Conservation (phyloP, 2,888 invertebrate species). For the Orthonevra nobilis region DNA sequence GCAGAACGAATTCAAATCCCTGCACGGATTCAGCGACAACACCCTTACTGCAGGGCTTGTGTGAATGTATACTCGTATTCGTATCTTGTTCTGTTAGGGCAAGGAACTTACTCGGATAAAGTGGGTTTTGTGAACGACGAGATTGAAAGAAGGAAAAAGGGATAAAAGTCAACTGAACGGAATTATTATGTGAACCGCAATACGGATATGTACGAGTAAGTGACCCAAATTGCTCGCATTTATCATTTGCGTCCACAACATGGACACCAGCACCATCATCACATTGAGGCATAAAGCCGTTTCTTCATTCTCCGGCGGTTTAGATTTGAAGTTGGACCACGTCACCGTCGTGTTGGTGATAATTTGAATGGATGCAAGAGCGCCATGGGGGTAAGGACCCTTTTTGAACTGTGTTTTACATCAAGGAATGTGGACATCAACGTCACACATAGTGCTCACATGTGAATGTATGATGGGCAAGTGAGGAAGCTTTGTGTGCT, state of each 20-base stretch:
- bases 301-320: constrained; percentile 25
- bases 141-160: constrained; percentile 43
- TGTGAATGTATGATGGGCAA: constrained; percentile 36
- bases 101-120: constrained; percentile 35
- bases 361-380: constrained; percentile 48
- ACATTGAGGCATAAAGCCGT: constrained; percentile 21
- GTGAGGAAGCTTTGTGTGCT: constrained; percentile 26
- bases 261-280: constrained; percentile 38
- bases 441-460: constrained; percentile 25
- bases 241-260: constrained; percentile 65
- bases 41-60: neutral
- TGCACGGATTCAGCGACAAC: constrained; percentile 38
- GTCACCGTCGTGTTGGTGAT: constrained; percentile 42
- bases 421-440: constrained; percentile 51
- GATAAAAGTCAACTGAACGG: constrained; percentile 67
- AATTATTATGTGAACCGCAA: constrained; percentile 70
- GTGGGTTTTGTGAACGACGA: constrained; percentile 31
- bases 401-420: constrained; percentile 60
- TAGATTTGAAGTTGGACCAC: constrained; percentile 52
- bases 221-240: constrained; percentile 70
- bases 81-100: no score
- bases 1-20: constrained; percentile 56
- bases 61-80: neutral
- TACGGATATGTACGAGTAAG: constrained; percentile 69
- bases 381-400: constrained; percentile 61